Evolutionary conservation across 2,113 vertebrate species (phyloP).

Genomic region (Epinephelus cyanopodus): DNA sequence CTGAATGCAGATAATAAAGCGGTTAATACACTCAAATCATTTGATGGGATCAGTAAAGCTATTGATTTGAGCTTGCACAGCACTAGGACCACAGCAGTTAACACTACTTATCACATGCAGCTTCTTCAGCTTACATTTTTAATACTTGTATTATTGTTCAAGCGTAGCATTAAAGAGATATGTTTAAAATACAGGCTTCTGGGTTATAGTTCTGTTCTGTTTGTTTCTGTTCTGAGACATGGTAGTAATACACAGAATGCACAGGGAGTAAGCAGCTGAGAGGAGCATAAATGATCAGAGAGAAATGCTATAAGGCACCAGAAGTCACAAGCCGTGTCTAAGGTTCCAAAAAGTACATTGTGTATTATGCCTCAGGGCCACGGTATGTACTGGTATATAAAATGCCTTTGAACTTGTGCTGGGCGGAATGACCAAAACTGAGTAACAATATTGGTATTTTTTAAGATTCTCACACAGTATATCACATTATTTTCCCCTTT

Average conservation of each 20-base stretch:
- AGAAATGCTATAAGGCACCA: not conserved
- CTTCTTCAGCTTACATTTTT: not conserved
- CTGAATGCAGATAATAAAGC: not conserved
- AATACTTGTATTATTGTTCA: not conserved
- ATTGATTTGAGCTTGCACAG: not conserved
- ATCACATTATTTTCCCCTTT: no score
- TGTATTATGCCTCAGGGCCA: not conserved
- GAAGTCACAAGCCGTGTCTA: not conserved
- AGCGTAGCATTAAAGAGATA: not conserved
- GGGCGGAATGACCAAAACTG: no score
- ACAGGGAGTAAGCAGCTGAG: not conserved
- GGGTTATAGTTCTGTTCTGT: not conserved
- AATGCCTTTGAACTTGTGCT: not conserved
- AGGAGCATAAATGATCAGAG: not conserved
- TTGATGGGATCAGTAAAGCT: not conserved
- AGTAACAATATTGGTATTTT: no score
- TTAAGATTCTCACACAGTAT: no score
- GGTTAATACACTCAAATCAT: not conserved
- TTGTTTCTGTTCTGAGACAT: not conserved
- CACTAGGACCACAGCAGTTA: not conserved
- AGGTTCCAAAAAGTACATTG: not conserved
- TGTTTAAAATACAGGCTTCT: not conserved
- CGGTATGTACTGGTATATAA: not conserved
- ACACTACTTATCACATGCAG: not conserved
- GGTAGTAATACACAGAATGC: not conserved